Evolutionary conservation across 2,888 invertebrate species (phyloP).

Genomic region (Acleris literana): DNA sequence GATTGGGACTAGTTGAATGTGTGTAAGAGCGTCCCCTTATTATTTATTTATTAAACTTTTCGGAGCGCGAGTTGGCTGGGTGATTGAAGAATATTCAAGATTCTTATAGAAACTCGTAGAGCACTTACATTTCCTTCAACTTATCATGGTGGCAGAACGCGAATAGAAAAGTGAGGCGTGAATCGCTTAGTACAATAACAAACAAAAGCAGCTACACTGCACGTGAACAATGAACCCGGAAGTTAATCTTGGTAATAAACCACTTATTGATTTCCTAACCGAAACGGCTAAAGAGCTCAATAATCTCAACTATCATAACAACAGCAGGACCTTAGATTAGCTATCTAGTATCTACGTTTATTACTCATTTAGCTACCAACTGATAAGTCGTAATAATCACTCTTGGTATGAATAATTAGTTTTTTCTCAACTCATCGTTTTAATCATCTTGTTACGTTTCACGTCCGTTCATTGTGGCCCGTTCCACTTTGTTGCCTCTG

Average conservation of each 20-base stretch:
- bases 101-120: no score
- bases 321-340: conserved; percentile 11
- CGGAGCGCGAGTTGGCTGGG: no score
- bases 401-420: conserved; percentile 10
- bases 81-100: no score
- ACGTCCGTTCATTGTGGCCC: conserved; percentile 11
- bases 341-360: conserved; percentile 13
- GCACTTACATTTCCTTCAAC: no score
- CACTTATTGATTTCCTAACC: background rate
- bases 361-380: conserved; percentile 15
- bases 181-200: no score
- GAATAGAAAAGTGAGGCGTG: no score
- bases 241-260: background rate
- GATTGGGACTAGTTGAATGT: no score
- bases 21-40: no score
- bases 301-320: conserved; percentile 4
- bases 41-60: no score
- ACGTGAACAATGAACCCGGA: background rate
- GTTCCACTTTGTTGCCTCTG: conserved; percentile 3
- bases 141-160: no score
- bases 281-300: conserved; percentile 2
- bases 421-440: conserved; percentile 19
- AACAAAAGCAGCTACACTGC: no score
- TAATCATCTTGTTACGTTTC: conserved; percentile 19
- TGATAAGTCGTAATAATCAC: conserved; percentile 16